These are phyloP conservation scores for Myotis vivesi DNA, from an alignment of 2,797 vertebrate species.

Conservation along the genomic window DNA sequence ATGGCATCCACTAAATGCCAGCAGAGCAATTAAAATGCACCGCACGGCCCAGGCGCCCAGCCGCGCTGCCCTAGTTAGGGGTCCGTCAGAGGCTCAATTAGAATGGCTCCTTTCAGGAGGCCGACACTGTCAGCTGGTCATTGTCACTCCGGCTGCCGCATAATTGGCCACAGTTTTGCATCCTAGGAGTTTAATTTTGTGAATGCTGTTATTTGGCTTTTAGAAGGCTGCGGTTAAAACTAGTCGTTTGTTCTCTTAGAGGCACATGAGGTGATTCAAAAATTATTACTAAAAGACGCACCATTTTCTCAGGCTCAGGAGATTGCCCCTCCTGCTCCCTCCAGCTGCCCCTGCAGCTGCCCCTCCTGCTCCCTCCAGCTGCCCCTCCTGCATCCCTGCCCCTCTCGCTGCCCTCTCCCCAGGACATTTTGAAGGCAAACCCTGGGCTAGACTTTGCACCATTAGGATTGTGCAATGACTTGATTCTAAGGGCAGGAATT, in stretches of 20 bases:
- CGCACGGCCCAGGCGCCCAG: constrained; percentile 60
- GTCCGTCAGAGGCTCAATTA: constrained; percentile 71
- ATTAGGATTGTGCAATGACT: not conserved
- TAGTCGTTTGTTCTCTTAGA: not conserved
- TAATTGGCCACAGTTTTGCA: not conserved
- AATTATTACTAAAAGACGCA: not conserved
- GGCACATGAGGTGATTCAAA: not conserved
- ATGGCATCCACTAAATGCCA: constrained; percentile 57
- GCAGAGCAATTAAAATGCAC: constrained; percentile 76
- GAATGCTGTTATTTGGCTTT: not conserved
- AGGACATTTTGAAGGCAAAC: not conserved
- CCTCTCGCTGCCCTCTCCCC: not conserved
- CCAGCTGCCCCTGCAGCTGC: not conserved
- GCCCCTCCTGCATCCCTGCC: not conserved
- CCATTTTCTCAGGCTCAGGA: not conserved
- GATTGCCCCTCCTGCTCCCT: not conserved
- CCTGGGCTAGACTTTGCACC: not conserved
- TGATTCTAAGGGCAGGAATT: not conserved
- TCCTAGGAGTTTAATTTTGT: not conserved
- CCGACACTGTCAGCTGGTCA: not conserved
- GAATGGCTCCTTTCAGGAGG: constrained; percentile 62
- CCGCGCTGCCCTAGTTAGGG: constrained; percentile 70
- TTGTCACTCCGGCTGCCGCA: not conserved
- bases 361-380: not conserved
- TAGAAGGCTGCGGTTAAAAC: not conserved